Percentiles rank a stretch among this genome's conserved stretches.
Conservation (phyloP, 64 coral and sea anemone species). For the Trachythela sp. region DNA sequence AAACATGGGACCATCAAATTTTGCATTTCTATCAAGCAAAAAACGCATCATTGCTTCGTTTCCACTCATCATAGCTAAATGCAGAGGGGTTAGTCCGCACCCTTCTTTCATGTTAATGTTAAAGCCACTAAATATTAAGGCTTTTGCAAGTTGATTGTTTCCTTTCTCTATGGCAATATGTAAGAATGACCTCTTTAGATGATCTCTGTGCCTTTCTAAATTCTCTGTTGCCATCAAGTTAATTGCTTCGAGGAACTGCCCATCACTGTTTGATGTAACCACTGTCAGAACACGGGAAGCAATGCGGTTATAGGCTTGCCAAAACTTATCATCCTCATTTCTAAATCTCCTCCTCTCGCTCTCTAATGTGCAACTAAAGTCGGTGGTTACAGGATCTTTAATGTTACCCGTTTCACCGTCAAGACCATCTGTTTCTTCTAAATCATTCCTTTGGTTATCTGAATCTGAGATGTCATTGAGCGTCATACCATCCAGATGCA, state of each 20-base stretch:
- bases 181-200: background rate
- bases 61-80: conserved; percentile 22
- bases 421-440: background rate
- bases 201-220: background rate
- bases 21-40: conserved; percentile 31
- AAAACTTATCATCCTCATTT: background rate
- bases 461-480: background rate
- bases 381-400: background rate
- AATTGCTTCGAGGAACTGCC: background rate
- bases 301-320: background rate
- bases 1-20: conserved; percentile 18
- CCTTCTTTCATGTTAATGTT: conserved; percentile 45
- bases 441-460: background rate
- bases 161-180: conserved; percentile 11
- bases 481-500: conserved; percentile 5
- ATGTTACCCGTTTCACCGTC: background rate
- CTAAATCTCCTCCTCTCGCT: background rate
- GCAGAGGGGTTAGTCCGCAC: conserved; percentile 27
- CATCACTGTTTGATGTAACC: background rate
- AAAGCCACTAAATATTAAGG: conserved; percentile 22
- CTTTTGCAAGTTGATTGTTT: conserved; percentile 32
- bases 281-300: background rate
- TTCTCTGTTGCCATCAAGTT: conserved; percentile 22
- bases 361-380: background rate
- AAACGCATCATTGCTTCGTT: conserved; percentile 22